phyloP scores from a whole-genome alignment of 2,113 vertebrate genomes.

The Rhipidura dahli region DNA sequence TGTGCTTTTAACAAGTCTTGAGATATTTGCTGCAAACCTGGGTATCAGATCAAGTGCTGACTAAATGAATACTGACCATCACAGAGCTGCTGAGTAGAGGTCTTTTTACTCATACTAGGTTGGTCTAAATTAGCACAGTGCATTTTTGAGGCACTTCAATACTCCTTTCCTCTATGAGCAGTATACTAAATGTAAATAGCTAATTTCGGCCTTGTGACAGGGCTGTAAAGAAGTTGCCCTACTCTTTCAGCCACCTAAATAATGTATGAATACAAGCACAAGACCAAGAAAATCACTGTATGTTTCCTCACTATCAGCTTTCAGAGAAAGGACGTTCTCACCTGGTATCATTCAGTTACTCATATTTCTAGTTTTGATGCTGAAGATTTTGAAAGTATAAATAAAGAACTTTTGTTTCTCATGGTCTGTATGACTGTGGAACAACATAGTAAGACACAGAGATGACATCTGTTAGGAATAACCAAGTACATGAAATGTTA shows the following conservation, averaged over 20 bases:
- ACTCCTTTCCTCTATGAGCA: neutral
- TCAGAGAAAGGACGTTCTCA: neutral
- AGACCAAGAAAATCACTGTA: neutral
- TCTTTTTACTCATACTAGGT: neutral
- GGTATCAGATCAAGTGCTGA: neutral
- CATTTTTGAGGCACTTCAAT: neutral
- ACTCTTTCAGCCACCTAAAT: neutral
- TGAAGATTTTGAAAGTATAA: neutral
- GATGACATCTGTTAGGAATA: neutral
- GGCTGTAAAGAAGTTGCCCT: neutral
- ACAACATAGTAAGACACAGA: neutral
- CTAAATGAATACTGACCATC: neutral
- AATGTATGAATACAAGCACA: neutral
- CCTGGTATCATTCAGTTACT: neutral
- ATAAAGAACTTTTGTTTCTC: neutral
- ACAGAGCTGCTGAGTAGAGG: neutral
- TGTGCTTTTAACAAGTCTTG: neutral
- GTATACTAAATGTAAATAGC: neutral
- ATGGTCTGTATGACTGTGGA: neutral
- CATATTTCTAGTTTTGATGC: neutral
- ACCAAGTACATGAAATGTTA: neutral
- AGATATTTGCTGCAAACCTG: neutral
- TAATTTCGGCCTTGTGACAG: neutral
- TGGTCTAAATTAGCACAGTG: neutral
- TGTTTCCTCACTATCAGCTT: neutral